Conservation (phyloP, 2,113 vertebrate species). For the Agapornis roseicollis region DNA sequence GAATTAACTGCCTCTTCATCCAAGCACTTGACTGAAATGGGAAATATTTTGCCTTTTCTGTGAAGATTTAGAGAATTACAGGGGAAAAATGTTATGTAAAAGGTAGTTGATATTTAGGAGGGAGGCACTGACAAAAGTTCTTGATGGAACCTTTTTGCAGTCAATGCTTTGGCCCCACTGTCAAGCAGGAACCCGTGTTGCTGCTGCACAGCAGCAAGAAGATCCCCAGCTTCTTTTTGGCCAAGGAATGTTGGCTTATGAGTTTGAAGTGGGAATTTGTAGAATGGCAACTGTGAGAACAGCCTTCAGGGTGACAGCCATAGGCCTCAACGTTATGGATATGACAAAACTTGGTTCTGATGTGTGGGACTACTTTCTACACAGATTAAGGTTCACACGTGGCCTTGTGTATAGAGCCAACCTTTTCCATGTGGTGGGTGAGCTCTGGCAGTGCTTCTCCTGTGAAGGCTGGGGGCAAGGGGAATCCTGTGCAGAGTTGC, state of each 20-base stretch:
- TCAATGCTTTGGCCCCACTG: background rate
- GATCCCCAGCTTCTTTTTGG: background rate
- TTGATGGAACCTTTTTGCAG: background rate
- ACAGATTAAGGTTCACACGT: fast-evolving
- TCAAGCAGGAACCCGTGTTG: background rate
- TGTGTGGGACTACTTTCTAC: background rate
- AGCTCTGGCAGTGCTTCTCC: background rate
- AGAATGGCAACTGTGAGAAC: background rate
- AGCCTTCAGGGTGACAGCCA: background rate
- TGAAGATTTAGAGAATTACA: background rate
- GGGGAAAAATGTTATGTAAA: background rate
- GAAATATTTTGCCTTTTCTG: background rate
- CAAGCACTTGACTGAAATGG: background rate
- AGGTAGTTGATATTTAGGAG: background rate
- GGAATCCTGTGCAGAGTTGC: background rate
- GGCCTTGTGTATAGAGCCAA: background rate
- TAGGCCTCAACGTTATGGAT: background rate
- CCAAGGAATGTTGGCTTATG: background rate
- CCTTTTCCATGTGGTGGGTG: background rate
- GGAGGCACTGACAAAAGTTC: background rate
- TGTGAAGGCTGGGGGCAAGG: background rate
- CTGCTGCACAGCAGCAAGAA: background rate
- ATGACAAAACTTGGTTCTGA: background rate
- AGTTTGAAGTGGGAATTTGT: background rate
- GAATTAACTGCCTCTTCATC: background rate